These are phyloP conservation scores for Apocrypta bakeri DNA, from an alignment of 1,140 invertebrate genomes.

Conservation along the genomic window DNA sequence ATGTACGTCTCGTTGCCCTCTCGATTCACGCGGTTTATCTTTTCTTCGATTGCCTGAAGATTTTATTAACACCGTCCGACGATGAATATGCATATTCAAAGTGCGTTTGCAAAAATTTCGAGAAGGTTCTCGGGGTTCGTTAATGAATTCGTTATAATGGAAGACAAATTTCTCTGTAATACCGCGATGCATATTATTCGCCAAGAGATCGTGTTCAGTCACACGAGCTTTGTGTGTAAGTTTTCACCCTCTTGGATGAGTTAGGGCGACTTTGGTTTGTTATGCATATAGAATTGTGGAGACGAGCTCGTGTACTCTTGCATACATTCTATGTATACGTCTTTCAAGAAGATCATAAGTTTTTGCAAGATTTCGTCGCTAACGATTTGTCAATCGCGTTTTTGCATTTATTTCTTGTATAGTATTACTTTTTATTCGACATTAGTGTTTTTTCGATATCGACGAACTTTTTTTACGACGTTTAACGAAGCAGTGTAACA, in stretches of 20 bases:
- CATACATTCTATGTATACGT: too few species aligned
- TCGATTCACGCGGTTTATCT: constrained; percentile 30
- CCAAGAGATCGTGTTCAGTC: neutral
- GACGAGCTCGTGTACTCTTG: neutral
- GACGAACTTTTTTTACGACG: neutral
- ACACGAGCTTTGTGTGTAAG: neutral
- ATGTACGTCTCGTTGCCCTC: constrained; percentile 45
- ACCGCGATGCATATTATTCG: neutral
- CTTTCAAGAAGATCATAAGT: neutral
- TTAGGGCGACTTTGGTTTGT: neutral
- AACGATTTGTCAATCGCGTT: too few species aligned
- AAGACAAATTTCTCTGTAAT: neutral
- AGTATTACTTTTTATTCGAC: neutral
- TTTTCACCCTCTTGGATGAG: neutral
- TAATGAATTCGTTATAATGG: constrained; percentile 22
- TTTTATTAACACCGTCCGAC: too few species aligned
- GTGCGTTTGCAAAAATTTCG: too few species aligned
- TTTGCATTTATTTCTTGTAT: too few species aligned
- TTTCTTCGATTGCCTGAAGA: constrained; percentile 32
- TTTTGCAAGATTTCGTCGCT: neutral
- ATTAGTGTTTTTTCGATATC: neutral
- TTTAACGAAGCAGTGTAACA: neutral
- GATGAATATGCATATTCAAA: too few species aligned
- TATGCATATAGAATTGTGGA: neutral
- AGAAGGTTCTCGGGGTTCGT: too few species aligned